Evolutionary conservation across 2,888 invertebrate species (phyloP), one percentile per base, ranked within the genome.

Genomic region (Dexiosoma caninum): DNA sequence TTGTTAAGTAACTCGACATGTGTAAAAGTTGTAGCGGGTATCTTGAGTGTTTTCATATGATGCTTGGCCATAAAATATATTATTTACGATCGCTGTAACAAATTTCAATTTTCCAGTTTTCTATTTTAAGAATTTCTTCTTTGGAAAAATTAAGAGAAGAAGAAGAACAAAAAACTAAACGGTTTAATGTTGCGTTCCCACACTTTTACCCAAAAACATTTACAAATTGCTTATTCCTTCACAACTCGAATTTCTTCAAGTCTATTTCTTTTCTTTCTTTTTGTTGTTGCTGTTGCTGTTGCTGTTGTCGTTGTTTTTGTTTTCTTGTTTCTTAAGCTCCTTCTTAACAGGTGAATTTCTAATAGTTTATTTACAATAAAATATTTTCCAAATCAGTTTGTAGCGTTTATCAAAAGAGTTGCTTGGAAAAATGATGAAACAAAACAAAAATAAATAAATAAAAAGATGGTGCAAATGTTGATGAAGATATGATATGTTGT

Each of bases 1-100:
- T 69, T 51, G 46, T 32, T 40, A 16, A 59, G 46, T 70, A 57
- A 70, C 66, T 72, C 35, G 8, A 67, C 59, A 64, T 75, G 70
- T 42, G 49, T 79, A 57, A 51, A 74, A 78, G 67, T 62, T 74
- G 44, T 64, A 12, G 46, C 44, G 1, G 40, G 55, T 51, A 19
- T 44, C 1, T 46, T 12, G 12, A 55, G 37, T 53, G 42, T 62
- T 71, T 76, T 78, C 66, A 76, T 86, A 84, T 84, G 86, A 85
- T 86, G 86, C 86, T 86, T 86, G 87, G 84, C 87, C 83, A 85
- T 86, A 87, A 88, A 88, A 89, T 87, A 85, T 87, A 85, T 87
- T 87, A 88, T 88, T 89, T 89, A 88, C 87, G 87, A 88, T 86
- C 84, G 84, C 62, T 85, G 83, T 84, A 84, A 87, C 88, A 87